A percentile compares a stretch with the other conserved stretches of the same genome.
Evolutionary conservation across 2,888 invertebrate species (phyloP).

Genomic region (Gymnosoma rotundatum): DNA sequence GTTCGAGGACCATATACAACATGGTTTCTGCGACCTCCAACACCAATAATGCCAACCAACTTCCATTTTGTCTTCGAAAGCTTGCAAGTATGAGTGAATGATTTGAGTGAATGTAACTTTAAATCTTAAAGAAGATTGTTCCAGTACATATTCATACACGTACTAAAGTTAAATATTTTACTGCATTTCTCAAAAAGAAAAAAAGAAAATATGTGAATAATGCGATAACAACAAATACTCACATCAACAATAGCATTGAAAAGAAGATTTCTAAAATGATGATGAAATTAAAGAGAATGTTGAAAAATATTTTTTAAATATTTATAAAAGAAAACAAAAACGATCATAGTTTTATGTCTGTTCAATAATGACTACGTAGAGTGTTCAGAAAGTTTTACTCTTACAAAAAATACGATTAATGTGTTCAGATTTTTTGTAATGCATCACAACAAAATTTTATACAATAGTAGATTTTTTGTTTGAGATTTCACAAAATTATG

Average conservation of each 20-base stretch:
- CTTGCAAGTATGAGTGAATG: background rate
- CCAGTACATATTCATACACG: background rate
- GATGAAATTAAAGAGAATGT: slow-evolving; percentile 18
- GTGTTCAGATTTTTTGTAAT: no score
- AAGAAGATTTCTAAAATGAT: slow-evolving; percentile 7
- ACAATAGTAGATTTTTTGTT: no score
- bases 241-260: background rate
- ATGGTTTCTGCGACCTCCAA: slow-evolving; percentile 13
- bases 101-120: background rate
- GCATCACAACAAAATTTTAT: no score
- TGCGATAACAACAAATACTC: background rate
- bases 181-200: slow-evolving; percentile 1
- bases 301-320: slow-evolving; percentile 33
- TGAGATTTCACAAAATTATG: no score
- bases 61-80: slow-evolving; percentile 2
- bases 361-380: background rate
- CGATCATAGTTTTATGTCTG: background rate
- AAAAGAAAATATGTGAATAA: slow-evolving; percentile 30
- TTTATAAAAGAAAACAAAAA: slow-evolving; percentile 14
- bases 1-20: background rate
- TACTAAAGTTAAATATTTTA: slow-evolving; percentile 12
- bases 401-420: no score
- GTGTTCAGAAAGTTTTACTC: background rate
- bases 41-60: background rate
- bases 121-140: slow-evolving; percentile 4